Evolutionary conservation across 2,113 vertebrate genomes (phyloP), one percentile per base, ranked within the genome.

Genomic region (Gallinago media): DNA sequence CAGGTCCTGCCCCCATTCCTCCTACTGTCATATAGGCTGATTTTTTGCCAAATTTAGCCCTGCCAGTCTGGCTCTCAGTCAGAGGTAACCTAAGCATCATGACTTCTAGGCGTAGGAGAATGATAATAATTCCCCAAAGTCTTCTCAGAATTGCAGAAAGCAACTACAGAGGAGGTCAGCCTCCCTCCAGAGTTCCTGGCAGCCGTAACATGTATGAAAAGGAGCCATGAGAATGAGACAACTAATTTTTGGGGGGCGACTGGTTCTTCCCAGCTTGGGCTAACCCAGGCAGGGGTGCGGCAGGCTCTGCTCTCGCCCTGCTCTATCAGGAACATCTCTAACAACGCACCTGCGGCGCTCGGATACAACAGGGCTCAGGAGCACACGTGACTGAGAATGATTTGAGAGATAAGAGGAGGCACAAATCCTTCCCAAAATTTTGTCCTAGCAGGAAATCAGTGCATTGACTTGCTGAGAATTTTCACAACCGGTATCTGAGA

Each of bases 91-190:
- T 68, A 65, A 85, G 26, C 58, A 44, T 79, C 54, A 22, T 49
- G 21, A 49, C 40, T 88, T 90, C 72, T 83, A 40, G 13, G 15
- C 15, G 56, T 31, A 70, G 62, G 29, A 80, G 36, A 80, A 76
- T 38, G 6, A 36, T 13, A 77, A 11, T 61, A 70, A 44, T 80
- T 83, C 54, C 42, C 10, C 31, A 20, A 68, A 79, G 15, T 73
- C 54, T 44, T 82, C 40, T 83, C 49, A 66, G 46, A 92, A 82
- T n/a, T 50, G 31, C 89, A 47, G 50, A 84, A 92, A 86, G 52
- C 32, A 89, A 25, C 47, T 62, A 14, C 47, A 55, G 65, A 81
- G 17, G 32, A n/a, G 20, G 23, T 50, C 46, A 67, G 32, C 62
- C 38, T 77, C 32, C 15, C 46, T 44, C 14, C 0, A 0, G 59